A percentile compares a stretch with the other conserved stretches of the same genome.
These are phyloP conservation scores for Noctua pronuba DNA, from an alignment of 2,888 invertebrate genomes.

Conservation along the genomic window DNA sequence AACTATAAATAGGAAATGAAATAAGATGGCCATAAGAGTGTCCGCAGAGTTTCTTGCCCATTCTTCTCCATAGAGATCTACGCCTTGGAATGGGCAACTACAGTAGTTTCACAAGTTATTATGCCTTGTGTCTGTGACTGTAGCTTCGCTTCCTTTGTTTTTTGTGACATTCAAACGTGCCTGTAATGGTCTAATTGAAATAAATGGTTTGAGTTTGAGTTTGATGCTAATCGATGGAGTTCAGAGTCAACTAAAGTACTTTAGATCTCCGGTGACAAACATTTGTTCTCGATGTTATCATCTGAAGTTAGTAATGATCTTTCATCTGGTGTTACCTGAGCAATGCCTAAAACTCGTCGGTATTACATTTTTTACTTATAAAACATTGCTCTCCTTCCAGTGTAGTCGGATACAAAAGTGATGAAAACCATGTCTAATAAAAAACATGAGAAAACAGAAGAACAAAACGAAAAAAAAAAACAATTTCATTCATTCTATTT, in stretches of 20 bases:
- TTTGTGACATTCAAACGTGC: no score
- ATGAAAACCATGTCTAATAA: not conserved
- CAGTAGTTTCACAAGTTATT: no score
- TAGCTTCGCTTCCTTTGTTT: no score
- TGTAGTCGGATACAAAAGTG: no score
- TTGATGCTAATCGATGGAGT: not conserved
- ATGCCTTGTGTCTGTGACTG: no score
- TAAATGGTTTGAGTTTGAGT: no score
- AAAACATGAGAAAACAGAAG: not conserved
- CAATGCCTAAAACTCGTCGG: not conserved
- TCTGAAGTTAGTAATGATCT: not conserved
- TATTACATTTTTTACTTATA: not conserved
- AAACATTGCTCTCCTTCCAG: not conserved
- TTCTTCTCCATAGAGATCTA: no score
- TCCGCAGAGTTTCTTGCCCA: no score
- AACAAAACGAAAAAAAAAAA: not conserved
- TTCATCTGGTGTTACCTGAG: not conserved
- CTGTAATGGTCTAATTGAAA: no score
- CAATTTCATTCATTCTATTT: conserved; percentile 14
- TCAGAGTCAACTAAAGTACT: not conserved
- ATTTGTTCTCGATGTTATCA: not conserved
- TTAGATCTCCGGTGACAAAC: not conserved
- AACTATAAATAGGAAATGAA: not conserved
- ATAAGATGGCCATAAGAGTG: no score
- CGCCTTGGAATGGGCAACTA: no score